phyloP scores from a whole-genome alignment of 2,797 vertebrate genomes.

The Spinibarbus caldwelli region DNA sequence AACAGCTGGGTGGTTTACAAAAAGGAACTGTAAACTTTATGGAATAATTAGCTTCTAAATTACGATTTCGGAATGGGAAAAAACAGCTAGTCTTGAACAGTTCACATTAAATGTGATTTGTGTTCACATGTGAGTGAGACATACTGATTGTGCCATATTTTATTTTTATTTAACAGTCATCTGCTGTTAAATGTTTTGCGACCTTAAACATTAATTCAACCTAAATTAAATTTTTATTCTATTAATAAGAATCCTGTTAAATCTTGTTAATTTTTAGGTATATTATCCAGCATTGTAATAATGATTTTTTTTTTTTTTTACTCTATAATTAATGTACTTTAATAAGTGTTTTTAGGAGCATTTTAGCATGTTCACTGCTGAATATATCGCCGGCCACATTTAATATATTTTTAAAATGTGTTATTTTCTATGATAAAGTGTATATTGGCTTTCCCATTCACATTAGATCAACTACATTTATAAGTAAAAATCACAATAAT shows the following conservation, averaged over 20 bases:
- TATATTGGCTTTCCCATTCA: neutral
- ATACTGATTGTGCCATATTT: neutral
- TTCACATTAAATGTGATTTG: slow-evolving; percentile 19
- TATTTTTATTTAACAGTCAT: neutral
- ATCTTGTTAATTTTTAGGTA: neutral
- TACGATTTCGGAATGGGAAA: slow-evolving; percentile 6
- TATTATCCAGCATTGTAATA: neutral
- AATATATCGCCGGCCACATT: neutral
- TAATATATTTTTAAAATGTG: neutral
- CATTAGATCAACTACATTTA: neutral
- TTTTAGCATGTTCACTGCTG: neutral
- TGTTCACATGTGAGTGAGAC: slow-evolving; percentile 8
- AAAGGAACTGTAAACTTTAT: slow-evolving; percentile 51
- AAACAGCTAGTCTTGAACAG: slow-evolving; percentile 11
- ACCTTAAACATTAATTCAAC: neutral
- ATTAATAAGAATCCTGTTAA: too few relatives aligned
- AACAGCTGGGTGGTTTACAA: slow-evolving; percentile 58
- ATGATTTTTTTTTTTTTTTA: neutral
- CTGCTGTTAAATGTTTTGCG: neutral
- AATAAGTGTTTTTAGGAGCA: neutral
- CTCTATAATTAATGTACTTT: neutral
- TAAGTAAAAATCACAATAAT: neutral
- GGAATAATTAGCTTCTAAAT: slow-evolving; percentile 52
- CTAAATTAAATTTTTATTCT: neutral
- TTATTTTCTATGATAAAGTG: neutral